Evolutionary conservation across 2,113 vertebrate genomes (phyloP).

Genomic region (Phainopepla nitens): DNA sequence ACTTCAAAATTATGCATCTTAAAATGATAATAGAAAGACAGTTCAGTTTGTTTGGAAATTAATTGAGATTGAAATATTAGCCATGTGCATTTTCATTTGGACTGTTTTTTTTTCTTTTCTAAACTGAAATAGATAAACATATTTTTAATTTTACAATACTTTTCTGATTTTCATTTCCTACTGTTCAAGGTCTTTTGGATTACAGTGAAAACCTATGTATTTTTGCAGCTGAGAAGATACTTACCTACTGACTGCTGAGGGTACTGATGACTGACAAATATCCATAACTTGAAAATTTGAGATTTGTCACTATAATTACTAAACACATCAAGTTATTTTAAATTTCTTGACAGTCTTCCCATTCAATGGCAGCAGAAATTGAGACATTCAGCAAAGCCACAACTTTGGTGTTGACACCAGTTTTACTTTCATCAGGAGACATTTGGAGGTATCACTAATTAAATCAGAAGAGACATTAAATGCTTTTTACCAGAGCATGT

Average conservation of each 20-base stretch:
- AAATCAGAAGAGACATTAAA: neutral
- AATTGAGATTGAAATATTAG: neutral
- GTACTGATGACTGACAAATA: neutral
- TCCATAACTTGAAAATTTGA: neutral
- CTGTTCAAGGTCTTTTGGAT: neutral
- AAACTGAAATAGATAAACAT: neutral
- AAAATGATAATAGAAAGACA: neutral
- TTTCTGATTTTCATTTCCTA: neutral
- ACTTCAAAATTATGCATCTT: neutral
- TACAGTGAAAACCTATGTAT: neutral
- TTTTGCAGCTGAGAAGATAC: neutral
- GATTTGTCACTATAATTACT: neutral
- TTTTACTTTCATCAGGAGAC: neutral
- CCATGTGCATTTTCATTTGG: neutral
- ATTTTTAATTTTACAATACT: neutral
- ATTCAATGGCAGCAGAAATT: neutral
- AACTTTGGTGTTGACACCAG: neutral
- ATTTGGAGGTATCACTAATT: neutral
- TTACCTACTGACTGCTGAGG: neutral
- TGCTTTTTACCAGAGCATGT: neutral
- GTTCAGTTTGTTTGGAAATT: neutral
- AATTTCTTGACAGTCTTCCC: neutral
- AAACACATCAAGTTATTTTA: neutral
- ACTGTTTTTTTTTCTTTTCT: neutral
- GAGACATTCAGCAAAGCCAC: neutral